phyloP scores from a whole-genome alignment of 2,888 invertebrate species.

The Diaprepes abbreviatus region DNA sequence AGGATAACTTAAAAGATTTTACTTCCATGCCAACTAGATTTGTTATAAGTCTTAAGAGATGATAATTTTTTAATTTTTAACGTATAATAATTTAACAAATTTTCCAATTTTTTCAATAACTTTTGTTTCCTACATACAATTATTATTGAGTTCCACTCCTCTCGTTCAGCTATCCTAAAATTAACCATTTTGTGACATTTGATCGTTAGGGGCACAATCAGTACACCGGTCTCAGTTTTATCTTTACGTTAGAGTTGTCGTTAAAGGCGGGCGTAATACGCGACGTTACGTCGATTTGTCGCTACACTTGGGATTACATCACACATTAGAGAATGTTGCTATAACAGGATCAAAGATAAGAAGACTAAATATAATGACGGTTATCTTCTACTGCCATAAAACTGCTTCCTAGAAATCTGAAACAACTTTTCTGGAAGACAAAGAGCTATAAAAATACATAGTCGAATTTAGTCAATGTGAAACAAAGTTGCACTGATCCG shows the following conservation, averaged over 20 bases:
- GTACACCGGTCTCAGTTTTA: slow-evolving; percentile 17
- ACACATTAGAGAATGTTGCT: slow-evolving; percentile 22
- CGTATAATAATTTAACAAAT: too few relatives aligned
- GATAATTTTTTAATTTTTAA: too few relatives aligned
- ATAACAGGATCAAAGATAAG: neutral
- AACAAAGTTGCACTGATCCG: neutral
- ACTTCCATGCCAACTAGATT: too few relatives aligned
- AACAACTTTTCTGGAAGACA: neutral
- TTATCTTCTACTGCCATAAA: slow-evolving; percentile 1
- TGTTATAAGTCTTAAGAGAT: too few relatives aligned
- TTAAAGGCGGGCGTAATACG: slow-evolving; percentile 17
- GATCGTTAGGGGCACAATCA: slow-evolving; percentile 5
- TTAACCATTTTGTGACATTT: slow-evolving; percentile 9
- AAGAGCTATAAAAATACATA: slow-evolving; percentile 1
- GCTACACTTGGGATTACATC: slow-evolving; percentile 21
- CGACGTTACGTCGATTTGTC: slow-evolving; percentile 22
- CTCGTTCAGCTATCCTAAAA: slow-evolving; percentile 6
- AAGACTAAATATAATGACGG: neutral
- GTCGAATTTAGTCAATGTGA: neutral
- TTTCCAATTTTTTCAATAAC: too few relatives aligned
- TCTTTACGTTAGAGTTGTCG: slow-evolving; percentile 21
- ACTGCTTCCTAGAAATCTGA: neutral
- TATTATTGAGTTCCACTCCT: neutral
- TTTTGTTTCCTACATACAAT: too few relatives aligned
- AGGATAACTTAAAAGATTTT: too few relatives aligned